Conservation (phyloP, 1,140 invertebrate species). For the Cryptotermes secundus region DNA sequence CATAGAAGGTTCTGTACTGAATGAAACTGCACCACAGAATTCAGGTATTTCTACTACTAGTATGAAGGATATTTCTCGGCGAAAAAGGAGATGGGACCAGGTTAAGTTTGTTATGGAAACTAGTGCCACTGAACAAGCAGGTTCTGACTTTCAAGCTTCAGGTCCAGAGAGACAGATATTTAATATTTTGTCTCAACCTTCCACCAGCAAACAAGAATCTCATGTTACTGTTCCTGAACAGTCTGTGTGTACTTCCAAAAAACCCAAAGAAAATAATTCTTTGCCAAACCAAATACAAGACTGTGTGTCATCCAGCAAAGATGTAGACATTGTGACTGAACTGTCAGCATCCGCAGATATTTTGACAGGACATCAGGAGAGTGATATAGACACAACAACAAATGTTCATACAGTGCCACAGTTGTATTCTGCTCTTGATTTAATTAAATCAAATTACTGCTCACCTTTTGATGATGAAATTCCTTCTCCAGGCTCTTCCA, state of each 20-base stretch:
- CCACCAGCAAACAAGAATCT: neutral
- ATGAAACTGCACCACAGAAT: conserved; percentile 4
- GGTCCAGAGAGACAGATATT: neutral
- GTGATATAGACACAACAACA: conserved; percentile 16
- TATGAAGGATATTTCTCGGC: neutral
- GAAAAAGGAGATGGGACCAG: neutral
- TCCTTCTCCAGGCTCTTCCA: neutral
- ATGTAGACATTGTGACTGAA: neutral
- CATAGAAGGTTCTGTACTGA: neutral
- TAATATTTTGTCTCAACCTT: neutral
- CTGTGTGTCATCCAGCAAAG: conserved; percentile 23
- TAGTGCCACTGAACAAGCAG: neutral
- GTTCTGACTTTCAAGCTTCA: neutral
- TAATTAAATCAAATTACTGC: neutral
- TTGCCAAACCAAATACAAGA: neutral
- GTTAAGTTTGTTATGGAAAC: neutral
- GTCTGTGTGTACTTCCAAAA: neutral
- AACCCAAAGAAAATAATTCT: neutral
- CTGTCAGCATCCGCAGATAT: neutral
- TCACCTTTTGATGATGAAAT: neutral
- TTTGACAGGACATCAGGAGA: neutral
- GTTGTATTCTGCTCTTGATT: neutral
- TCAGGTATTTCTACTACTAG: conserved; percentile 27
- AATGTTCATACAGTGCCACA: neutral
- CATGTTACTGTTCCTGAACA: conserved; percentile 4